Evolutionary conservation across 2,888 invertebrate species (phyloP), one percentile per base, ranked within the genome.

Genomic region (Nyleta sp.): DNA sequence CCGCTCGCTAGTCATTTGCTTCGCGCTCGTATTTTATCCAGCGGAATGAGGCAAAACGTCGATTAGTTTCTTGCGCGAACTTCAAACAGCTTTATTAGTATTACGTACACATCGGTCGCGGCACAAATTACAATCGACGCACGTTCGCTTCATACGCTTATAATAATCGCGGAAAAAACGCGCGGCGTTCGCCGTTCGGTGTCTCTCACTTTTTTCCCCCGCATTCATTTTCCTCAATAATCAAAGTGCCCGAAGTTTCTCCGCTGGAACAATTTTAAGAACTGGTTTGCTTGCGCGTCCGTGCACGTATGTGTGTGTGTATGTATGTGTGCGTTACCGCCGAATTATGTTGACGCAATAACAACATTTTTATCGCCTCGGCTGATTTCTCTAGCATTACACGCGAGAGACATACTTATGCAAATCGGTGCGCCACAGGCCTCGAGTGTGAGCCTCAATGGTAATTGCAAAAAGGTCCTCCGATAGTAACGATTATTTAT

Each of bases 401-500:
- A 55, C 70, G 28, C 46, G 53, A 64, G 50, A 22, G 60, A 52
- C 60, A 60, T 59, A 53, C 57, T 71, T 74, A 78, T 79, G 71
- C 62, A 72, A 79, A 79, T 75, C 13, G 20, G 55, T 42, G 48
- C 67, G 70, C 71, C 60, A 64, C 70, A 68, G 68, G 67, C 62
- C 31, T 48, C 62, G 40, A 70, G 68, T 68, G 70, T 44, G 73
- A 68, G 70, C 55, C 71, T 71, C 53, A 60, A 52, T 60, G 71
- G 74, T 75, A 71, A 79, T 75, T 79, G 71, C 65, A 75, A 79
- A 71, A 78, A 79, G 44, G 68, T 50, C 57, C 42, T 24, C 35
- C 11, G 75, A 71, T 72, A 72, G 60, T 13, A 72, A 75, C 62
- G 72, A 75, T 75, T 68, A 72, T 74, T 78, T 72, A 75, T 75